Base-by-base conservation (phyloP, 37 sponge, comb jelly and placozoan species). In the Beroe ovata region DNA sequence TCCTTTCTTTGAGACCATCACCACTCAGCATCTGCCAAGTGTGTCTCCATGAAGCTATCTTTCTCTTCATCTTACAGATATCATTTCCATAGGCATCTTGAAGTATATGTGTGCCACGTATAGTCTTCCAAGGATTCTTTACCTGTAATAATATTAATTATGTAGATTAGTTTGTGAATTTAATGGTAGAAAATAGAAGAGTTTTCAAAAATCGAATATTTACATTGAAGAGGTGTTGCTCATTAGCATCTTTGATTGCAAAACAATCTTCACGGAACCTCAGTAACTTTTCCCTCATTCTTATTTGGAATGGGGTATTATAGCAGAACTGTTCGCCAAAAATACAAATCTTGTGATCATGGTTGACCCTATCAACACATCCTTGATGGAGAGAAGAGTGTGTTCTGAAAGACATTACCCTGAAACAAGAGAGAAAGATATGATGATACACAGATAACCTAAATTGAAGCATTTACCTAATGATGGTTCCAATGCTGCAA, bases 21-120 rank as follows among this genome's bases (percentile, higher is more conserved):
- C 84, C 84, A n/a, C 54, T 54, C 8, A 36, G 20, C 84, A 77
- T 77, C 54, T 77, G 84, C 84, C 84, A 77, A 3, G 84, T 77
- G 84, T 77, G 33, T 42, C 84, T 33, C 54, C 35, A 77, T 1
- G 84, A 30, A 42, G 8, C 14, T 42, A 77, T 39, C 54, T 77
- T 77, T 26, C 33, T 77, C 28, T 77, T 77, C 54, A 77, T 77
- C 25, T 77, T 77, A 35, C 84, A 77, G 38, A 77, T 77, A 2
- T 77, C 84, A 36, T 77, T 77, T 29, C 84, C 84, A 77, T 77
- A 40, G 19, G 28, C 47, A 77, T 77, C 84, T 11, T 36, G 42
- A 30, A 77, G 35, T 8, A 77, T 42, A 25, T 77, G 84, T 2
- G 26, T 40, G 1, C 21, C 22, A 1, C 84, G 42, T 26, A 77